Conservation (phyloP, 2,888 invertebrate genomes). For the Prosapia bicincta region DNA sequence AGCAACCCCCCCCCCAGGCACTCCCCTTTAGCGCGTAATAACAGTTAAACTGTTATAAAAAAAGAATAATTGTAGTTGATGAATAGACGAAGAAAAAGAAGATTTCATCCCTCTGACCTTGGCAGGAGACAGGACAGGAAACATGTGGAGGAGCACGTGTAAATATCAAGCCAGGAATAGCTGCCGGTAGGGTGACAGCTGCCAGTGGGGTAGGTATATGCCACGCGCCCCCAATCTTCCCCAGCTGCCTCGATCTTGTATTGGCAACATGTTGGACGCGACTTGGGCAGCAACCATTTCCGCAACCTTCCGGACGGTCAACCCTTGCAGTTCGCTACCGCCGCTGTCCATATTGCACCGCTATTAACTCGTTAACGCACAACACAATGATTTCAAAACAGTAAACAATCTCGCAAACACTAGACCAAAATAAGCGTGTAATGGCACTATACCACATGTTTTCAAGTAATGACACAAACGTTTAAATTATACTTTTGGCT, state of each 20-base stretch:
- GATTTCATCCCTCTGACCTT: not conserved
- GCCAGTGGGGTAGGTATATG: not conserved
- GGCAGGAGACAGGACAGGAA: not conserved
- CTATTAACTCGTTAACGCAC: no score
- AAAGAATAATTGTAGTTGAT: not conserved
- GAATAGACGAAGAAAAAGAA: not conserved
- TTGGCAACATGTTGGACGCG: not conserved
- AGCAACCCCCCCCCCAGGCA: no score
- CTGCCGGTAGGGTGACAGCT: not conserved
- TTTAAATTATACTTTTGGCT: no score
- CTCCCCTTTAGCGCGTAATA: not conserved
- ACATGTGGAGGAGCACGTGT: conserved; percentile 2
- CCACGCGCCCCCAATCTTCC: not conserved
- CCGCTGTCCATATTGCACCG: no score
- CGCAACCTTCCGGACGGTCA: not conserved
- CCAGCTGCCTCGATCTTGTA: not conserved
- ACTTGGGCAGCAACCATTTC: not conserved
- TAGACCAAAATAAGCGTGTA: no score
- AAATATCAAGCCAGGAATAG: not conserved
- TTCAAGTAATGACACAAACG: no score
- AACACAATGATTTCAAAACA: no score
- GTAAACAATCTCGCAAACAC: no score
- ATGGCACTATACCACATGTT: no score
- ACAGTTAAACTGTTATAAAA: not conserved
- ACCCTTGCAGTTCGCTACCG: no score